Percentiles rank a stretch among this genome's conserved stretches.
Evolutionary conservation across 2,113 vertebrate genomes (phyloP).

Genomic region (Bufo gargarizans): DNA sequence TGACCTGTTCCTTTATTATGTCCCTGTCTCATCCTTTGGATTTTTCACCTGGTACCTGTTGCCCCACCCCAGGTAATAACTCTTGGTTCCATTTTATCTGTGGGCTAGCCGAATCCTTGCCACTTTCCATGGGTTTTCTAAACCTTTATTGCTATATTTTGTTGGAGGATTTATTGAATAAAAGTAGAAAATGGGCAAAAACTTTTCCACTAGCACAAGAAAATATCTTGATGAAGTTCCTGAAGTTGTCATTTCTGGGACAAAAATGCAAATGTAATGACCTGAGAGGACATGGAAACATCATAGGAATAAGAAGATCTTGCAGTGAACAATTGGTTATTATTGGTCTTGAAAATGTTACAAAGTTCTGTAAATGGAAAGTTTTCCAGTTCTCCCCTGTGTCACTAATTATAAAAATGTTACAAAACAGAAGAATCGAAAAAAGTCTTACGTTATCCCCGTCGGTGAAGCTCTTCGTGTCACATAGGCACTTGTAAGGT

Average conservation of each 20-base stretch:
- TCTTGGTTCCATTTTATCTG: no score
- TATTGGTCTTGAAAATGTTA: not conserved
- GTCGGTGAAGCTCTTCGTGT: slow-evolving; percentile 81
- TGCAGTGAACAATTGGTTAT: not conserved
- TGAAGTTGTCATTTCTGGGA: no score
- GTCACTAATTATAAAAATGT: slow-evolving; percentile 13
- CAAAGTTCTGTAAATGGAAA: not conserved
- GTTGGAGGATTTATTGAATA: not conserved
- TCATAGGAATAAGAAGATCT: not conserved
- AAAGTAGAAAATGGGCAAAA: not conserved
- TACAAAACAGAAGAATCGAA: not conserved
- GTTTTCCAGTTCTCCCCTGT: not conserved
- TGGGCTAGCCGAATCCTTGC: no score
- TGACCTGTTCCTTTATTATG: no score
- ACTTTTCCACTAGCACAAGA: not conserved
- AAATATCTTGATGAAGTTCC: not conserved
- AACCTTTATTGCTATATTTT: not conserved
- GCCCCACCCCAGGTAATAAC: no score
- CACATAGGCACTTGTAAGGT: slow-evolving; percentile 82
- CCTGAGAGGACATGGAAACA: not conserved
- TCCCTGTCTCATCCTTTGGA: no score
- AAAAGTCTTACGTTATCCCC: slow-evolving; percentile 82
- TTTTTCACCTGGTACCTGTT: no score
- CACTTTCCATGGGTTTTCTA: no score
- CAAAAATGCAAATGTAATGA: not conserved